Conservation (phyloP, 2,888 invertebrate species). For the Chrysolina haemoptera region DNA sequence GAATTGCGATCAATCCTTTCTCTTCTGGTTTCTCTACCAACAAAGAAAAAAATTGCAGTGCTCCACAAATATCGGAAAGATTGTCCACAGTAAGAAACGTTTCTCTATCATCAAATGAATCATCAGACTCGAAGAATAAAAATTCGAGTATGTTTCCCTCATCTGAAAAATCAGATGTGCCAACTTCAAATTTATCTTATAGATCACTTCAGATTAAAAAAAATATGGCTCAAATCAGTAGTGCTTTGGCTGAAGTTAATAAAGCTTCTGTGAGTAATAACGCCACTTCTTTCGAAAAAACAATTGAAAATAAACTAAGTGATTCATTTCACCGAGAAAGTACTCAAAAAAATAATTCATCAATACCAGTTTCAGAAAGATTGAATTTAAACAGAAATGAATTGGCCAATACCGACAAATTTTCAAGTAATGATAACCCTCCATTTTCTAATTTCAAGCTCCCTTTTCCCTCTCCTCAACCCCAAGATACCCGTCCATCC, state of each 20-base stretch:
- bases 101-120: background rate
- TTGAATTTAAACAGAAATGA: constrained; percentile 17
- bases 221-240: constrained; percentile 9
- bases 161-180: background rate
- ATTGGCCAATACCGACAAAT: background rate
- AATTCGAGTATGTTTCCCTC: background rate
- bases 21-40: background rate
- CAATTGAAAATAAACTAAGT: background rate
- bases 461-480: background rate
- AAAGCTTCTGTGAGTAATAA: background rate
- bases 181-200: background rate
- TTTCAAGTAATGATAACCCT: background rate
- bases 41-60: constrained; percentile 5
- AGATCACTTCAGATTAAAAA: constrained; percentile 30
- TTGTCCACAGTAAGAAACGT: background rate
- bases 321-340: background rate
- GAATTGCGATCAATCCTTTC: background rate
- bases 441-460: constrained; percentile 10
- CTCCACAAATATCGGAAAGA: background rate
- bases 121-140: constrained; percentile 2
- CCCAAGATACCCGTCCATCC: background rate
- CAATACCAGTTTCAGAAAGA: constrained; percentile 17
- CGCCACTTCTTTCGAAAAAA: background rate
- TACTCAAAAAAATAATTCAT: background rate
- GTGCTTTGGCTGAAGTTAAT: background rate